A percentile compares a stretch with the other conserved stretches of the same genome.
Conservation (phyloP, 1,140 invertebrate species). For the Ceratosolen fusciceps region DNA sequence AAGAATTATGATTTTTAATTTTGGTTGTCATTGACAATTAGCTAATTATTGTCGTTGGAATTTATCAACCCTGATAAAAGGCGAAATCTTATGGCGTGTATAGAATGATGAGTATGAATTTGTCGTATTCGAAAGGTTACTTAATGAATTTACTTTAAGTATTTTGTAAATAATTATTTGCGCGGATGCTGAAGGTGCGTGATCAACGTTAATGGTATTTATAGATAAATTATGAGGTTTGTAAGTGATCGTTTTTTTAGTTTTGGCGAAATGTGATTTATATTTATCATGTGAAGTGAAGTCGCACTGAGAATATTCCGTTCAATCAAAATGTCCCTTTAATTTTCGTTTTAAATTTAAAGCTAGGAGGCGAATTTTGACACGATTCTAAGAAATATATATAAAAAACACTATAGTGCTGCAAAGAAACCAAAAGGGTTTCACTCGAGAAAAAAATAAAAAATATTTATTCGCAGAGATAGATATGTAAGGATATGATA, state of each 20-base stretch:
- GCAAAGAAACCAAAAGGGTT: conserved; percentile 27
- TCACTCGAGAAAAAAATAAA: conserved; percentile 2
- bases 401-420: conserved; percentile 18
- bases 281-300: conserved; percentile 31
- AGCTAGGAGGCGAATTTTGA: conserved; percentile 7
- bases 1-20: conserved; percentile 18
- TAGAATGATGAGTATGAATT: conserved; percentile 9
- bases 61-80: conserved; percentile 14
- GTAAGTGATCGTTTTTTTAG: conserved; percentile 35
- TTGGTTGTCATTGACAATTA: conserved; percentile 23
- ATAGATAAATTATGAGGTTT: conserved; percentile 26
- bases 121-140: conserved; percentile 22
- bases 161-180: conserved; percentile 48
- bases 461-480: conserved; percentile 18
- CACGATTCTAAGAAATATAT: conserved; percentile 22
- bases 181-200: conserved; percentile 31
- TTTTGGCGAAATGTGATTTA: conserved; percentile 32
- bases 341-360: conserved; percentile 16
- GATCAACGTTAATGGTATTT: conserved; percentile 42
- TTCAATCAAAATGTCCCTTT: conserved; percentile 30
- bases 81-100: conserved; percentile 13
- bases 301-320: not conserved
- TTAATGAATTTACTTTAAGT: conserved; percentile 40
- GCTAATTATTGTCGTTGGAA: conserved; percentile 23
- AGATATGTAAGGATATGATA: conserved; percentile 7